These are phyloP conservation scores for Pterois miles DNA, from an alignment of 2,797 vertebrate species.

Conservation along the genomic window DNA sequence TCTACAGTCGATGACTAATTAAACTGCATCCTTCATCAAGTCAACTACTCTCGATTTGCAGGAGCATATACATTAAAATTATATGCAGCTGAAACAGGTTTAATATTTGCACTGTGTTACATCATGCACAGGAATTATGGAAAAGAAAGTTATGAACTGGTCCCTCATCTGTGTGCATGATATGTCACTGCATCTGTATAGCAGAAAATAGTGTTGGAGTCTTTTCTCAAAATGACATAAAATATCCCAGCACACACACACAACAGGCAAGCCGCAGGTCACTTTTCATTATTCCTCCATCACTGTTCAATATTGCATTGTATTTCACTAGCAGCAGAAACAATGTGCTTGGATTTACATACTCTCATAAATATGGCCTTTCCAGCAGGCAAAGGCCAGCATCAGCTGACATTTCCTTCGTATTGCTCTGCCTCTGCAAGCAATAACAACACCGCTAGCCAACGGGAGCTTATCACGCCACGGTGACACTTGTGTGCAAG, in stretches of 20 bases:
- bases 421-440: conserved; percentile 44
- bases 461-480: conserved; percentile 37
- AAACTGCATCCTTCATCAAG: background rate
- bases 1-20: background rate
- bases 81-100: background rate
- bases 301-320: conserved; percentile 73
- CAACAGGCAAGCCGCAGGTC: conserved; percentile 62
- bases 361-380: conserved; percentile 58
- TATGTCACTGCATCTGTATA: background rate
- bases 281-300: conserved; percentile 52
- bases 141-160: background rate
- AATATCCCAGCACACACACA: conserved; percentile 16
- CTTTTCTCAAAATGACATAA: conserved; percentile 23
- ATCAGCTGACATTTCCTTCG: conserved; percentile 57
- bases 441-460: conserved; percentile 49
- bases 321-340: conserved; percentile 74
- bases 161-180: background rate
- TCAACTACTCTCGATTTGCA: background rate
- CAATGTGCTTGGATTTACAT: conserved; percentile 68
- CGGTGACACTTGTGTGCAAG: conserved; percentile 33
- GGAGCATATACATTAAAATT: background rate
- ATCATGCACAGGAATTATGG: background rate
- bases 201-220: background rate
- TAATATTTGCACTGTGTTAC: background rate
- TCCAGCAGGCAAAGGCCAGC: conserved; percentile 51